A percentile compares a stretch with the other conserved stretches of the same genome.
Conservation (phyloP, 1,140 invertebrate genomes). For the Hetaerina americana region DNA sequence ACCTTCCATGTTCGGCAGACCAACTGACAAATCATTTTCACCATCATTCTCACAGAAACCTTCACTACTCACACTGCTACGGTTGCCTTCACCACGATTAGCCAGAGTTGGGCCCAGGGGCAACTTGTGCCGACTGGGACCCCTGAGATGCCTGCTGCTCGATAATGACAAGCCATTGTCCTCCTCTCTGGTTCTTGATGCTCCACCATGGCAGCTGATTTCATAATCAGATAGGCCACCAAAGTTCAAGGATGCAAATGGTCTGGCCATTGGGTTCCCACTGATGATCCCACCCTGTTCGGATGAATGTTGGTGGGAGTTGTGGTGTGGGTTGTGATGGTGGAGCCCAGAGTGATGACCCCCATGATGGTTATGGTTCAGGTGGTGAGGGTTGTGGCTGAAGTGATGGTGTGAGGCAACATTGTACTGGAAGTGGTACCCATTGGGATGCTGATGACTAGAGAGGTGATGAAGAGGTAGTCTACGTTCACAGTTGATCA, state of each 20-base stretch:
- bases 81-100: conserved; percentile 52
- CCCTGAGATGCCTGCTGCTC: background rate
- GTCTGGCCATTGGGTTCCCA: background rate
- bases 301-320: conserved; percentile 16
- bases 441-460: conserved; percentile 22
- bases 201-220: background rate
- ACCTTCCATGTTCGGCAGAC: background rate
- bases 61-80: conserved; percentile 86
- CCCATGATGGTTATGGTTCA: conserved; percentile 29
- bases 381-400: conserved; percentile 31
- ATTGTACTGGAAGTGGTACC: conserved; percentile 20
- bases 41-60: conserved; percentile 85
- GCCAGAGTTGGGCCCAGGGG: background rate
- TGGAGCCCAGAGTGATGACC: conserved; percentile 26
- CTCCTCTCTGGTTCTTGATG: background rate
- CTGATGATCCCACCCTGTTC: background rate
- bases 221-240: background rate
- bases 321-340: conserved; percentile 12
- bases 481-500: conserved; percentile 45
- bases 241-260: background rate
- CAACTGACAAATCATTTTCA: background rate
- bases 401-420: conserved; percentile 29
- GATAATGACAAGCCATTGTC: background rate
- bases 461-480: background rate
- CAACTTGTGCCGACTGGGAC: background rate